These are phyloP conservation scores for Brienomyrus brachyistius DNA, from an alignment of 2,113 vertebrate genomes.

Conservation along the genomic window DNA sequence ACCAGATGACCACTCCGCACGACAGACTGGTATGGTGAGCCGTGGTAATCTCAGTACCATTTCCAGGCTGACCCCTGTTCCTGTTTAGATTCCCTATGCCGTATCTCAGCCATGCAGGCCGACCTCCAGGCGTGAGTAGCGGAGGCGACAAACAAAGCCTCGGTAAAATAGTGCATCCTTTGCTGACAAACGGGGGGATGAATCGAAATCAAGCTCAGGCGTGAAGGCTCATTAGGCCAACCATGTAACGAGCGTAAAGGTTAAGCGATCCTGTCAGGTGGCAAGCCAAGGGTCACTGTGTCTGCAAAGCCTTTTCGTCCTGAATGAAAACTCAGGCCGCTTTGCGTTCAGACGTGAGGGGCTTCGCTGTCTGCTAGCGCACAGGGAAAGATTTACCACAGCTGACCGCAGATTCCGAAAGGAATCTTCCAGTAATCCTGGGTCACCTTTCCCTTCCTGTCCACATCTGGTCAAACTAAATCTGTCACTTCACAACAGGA, in stretches of 20 bases:
- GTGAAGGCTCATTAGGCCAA: background rate
- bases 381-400: background rate
- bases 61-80: constrained; percentile 9
- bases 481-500: constrained; percentile 81
- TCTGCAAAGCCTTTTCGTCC: background rate
- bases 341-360: background rate
- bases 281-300: background rate
- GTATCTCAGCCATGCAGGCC: background rate
- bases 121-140: background rate
- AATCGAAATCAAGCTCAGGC: background rate
- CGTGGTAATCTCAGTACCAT: constrained; percentile 22
- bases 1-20: background rate
- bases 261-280: background rate
- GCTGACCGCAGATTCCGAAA: background rate
- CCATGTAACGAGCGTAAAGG: background rate
- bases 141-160: background rate
- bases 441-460: constrained; percentile 54
- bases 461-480: constrained; percentile 51
- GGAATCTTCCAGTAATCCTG: constrained; percentile 46
- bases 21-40: constrained; percentile 16
- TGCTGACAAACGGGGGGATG: background rate
- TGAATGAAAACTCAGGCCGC: background rate
- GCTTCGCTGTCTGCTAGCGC: background rate
- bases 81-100: constrained; percentile 22
- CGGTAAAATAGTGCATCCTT: background rate